These are phyloP conservation scores for Lysiphlebus fabarum DNA, from an alignment of 1,140 invertebrate genomes.

Conservation along the genomic window DNA sequence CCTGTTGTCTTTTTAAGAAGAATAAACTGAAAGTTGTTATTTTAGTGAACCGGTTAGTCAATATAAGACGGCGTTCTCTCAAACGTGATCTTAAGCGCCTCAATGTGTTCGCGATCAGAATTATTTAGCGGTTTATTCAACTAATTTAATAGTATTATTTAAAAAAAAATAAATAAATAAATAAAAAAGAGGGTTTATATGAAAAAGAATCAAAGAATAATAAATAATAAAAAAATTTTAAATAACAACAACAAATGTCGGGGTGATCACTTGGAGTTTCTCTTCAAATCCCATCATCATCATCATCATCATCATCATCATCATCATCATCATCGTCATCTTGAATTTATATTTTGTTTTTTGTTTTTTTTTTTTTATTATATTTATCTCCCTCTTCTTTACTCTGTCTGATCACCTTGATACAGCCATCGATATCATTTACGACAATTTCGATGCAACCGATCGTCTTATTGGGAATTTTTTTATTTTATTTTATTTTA, in stretches of 20 bases:
- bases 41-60: conserved; percentile 31
- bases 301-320: too few relatives aligned
- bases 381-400: background rate
- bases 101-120: conserved; percentile 26
- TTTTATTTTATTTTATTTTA: conserved; percentile 31
- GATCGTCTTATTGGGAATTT: conserved; percentile 39
- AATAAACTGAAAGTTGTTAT: too few relatives aligned
- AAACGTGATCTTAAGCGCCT: conserved; percentile 30
- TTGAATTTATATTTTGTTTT: conserved; percentile 10
- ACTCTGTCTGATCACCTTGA: background rate
- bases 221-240: conserved; percentile 5
- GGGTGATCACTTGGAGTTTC: conserved; percentile 17
- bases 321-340: too few relatives aligned
- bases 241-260: conserved; percentile 31
- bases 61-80: conserved; percentile 26
- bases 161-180: conserved; percentile 14
- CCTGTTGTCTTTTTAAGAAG: conserved; percentile 5
- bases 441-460: conserved; percentile 41
- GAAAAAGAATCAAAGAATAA: background rate
- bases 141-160: conserved; percentile 35
- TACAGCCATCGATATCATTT: conserved; percentile 32
- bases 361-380: background rate
- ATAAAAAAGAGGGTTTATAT: conserved; percentile 4
- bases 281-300: too few relatives aligned
- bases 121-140: conserved; percentile 36